Conservation (phyloP, 2,797 vertebrate species). For the Okamejei kenojei region DNA sequence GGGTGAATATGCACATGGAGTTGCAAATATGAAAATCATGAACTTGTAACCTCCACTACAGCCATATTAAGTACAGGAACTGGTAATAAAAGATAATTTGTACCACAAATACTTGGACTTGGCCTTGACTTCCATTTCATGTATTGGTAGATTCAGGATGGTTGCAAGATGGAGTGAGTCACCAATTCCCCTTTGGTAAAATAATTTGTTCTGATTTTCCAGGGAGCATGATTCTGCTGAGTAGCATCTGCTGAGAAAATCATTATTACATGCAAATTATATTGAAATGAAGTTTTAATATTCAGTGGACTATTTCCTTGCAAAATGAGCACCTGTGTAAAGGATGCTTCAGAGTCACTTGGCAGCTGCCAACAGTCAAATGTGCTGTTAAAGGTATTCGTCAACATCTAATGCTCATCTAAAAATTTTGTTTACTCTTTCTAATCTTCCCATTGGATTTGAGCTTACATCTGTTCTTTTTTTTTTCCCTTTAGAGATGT, state of each 20-base stretch:
- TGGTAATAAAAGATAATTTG: no score
- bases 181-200: not conserved
- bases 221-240: not conserved
- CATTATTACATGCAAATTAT: not conserved
- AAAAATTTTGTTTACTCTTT: no score
- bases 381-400: not conserved
- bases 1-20: no score
- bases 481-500: no score
- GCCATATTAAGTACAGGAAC: no score
- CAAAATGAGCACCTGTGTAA: constrained; percentile 7
- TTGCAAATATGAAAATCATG: no score
- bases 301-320: not conserved
- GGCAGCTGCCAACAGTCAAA: not conserved
- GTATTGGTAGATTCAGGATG: no score
- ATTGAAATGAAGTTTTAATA: not conserved
- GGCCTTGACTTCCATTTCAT: no score
- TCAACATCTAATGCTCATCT: not conserved
- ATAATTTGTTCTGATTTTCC: not conserved
- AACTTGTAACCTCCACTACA: no score
- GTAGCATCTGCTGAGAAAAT: not conserved
- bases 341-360: not conserved
- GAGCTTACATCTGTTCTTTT: not conserved
- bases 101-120: no score
- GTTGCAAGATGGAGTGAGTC: no score
- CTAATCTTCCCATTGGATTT: not conserved